Percentiles rank a stretch among this genome's conserved stretches.
phyloP scores from a whole-genome alignment of 1,140 invertebrate species.

The Nasonia giraulti region DNA sequence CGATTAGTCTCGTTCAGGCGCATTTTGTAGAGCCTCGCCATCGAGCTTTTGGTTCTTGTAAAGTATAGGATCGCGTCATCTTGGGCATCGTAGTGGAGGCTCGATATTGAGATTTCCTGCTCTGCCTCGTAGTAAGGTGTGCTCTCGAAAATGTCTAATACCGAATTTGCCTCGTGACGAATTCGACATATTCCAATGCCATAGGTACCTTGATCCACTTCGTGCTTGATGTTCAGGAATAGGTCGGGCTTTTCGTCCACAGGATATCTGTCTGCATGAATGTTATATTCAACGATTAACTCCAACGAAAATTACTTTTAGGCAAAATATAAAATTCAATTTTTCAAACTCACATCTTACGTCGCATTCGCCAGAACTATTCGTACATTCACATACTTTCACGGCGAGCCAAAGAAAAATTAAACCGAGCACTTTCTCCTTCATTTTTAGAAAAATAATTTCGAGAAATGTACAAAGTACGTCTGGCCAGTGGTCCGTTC shows the following conservation, averaged over 20 bases:
- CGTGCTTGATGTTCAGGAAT: not conserved
- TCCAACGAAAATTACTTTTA: not conserved
- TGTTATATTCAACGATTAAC: not conserved
- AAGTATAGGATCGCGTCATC: not conserved
- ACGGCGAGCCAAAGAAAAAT: not conserved
- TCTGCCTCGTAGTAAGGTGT: not conserved
- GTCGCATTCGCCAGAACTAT: not conserved
- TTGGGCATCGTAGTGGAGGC: not conserved
- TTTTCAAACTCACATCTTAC: not conserved
- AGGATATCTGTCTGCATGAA: not conserved
- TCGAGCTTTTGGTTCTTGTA: not conserved
- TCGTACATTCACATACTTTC: not conserved
- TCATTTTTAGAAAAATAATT: not conserved
- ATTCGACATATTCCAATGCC: not conserved
- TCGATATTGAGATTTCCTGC: not conserved
- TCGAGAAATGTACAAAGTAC: not conserved
- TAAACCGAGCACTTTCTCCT: not conserved
- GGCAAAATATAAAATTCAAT: not conserved
- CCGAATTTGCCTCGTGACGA: not conserved
- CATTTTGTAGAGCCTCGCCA: not conserved
- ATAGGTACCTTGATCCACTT: not conserved
- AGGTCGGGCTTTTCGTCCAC: conserved; percentile 7
- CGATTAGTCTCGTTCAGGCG: not conserved
- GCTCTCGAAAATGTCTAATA: not conserved
- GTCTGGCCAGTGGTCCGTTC: not conserved